A percentile compares a stretch with the other conserved stretches of the same genome.
Conservation (phyloP, 1,140 invertebrate species). For the Cherax quadricarinatus region DNA sequence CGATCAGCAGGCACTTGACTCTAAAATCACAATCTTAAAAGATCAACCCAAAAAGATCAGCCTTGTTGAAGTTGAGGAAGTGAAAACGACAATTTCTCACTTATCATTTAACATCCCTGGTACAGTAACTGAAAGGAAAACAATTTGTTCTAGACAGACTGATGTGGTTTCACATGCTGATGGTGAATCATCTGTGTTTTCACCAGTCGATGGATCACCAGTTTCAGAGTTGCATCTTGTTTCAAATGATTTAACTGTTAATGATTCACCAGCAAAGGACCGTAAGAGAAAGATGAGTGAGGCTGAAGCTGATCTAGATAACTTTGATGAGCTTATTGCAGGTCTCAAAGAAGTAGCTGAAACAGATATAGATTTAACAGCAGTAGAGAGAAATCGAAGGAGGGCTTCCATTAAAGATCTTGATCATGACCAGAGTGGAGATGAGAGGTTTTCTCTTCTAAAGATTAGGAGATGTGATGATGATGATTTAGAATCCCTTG, state of each 20-base stretch:
- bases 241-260: not conserved
- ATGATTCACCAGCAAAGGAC: slow-evolving; percentile 40
- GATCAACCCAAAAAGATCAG: slow-evolving; percentile 29
- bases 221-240: not conserved
- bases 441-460: slow-evolving; percentile 58
- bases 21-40: not conserved
- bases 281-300: slow-evolving; percentile 61
- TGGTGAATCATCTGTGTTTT: slow-evolving; percentile 28
- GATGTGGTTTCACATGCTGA: not conserved
- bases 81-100: slow-evolving; percentile 71
- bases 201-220: slow-evolving; percentile 32
- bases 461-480: slow-evolving; percentile 64
- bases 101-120: slow-evolving; percentile 62
- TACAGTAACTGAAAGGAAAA: slow-evolving; percentile 21
- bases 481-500: slow-evolving; percentile 71
- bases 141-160: not conserved
- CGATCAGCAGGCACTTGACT: not conserved
- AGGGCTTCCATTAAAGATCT: slow-evolving; percentile 44
- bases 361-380: slow-evolving; percentile 58
- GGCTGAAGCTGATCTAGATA: slow-evolving; percentile 65
- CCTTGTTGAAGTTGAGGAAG: slow-evolving; percentile 71
- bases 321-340: slow-evolving; percentile 71
- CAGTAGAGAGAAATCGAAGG: slow-evolving; percentile 48
- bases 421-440: slow-evolving; percentile 36
- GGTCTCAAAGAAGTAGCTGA: slow-evolving; percentile 70